Evolutionary conservation across 2,888 invertebrate genomes (phyloP).

Genomic region (Steromphala cineraria): DNA sequence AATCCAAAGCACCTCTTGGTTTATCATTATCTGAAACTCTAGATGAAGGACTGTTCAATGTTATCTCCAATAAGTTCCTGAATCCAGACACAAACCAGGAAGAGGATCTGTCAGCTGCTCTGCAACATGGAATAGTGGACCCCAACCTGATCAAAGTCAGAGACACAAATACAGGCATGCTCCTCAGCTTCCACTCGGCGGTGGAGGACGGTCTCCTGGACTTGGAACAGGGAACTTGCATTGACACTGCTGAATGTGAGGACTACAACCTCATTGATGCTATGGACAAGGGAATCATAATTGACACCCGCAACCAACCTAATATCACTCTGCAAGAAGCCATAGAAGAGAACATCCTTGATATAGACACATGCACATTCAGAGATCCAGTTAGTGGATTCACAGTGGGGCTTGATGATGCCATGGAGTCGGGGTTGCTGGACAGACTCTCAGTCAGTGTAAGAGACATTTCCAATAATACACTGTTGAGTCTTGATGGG

Average conservation of each 20-base stretch:
- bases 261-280: slow-evolving; percentile 59
- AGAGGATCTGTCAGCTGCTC: slow-evolving; percentile 56
- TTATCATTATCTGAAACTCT: slow-evolving; percentile 65
- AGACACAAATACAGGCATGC: slow-evolving; percentile 52
- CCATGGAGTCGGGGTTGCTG: slow-evolving; percentile 89
- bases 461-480: slow-evolving; percentile 84
- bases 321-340: slow-evolving; percentile 83
- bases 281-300: slow-evolving; percentile 63
- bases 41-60: slow-evolving; percentile 68
- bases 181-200: slow-evolving; percentile 57
- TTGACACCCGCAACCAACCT: slow-evolving; percentile 64
- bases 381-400: slow-evolving; percentile 54
- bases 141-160: slow-evolving; percentile 54
- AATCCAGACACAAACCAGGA: slow-evolving; percentile 65
- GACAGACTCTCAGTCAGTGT: slow-evolving; percentile 89
- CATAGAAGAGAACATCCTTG: slow-evolving; percentile 61
- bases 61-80: slow-evolving; percentile 56
- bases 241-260: slow-evolving; percentile 52
- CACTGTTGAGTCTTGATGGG: slow-evolving; percentile 75
- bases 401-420: slow-evolving; percentile 59
- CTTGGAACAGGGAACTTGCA: slow-evolving; percentile 51
- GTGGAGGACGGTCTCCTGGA: slow-evolving; percentile 56
- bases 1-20: slow-evolving; percentile 62
- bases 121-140: slow-evolving; percentile 60
- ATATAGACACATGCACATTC: slow-evolving; percentile 80